A percentile compares a stretch with the other conserved stretches of the same genome.
phyloP scores from a whole-genome alignment of 37 sponge, comb jelly and placozoan genomes.

The Beroe ovata region DNA sequence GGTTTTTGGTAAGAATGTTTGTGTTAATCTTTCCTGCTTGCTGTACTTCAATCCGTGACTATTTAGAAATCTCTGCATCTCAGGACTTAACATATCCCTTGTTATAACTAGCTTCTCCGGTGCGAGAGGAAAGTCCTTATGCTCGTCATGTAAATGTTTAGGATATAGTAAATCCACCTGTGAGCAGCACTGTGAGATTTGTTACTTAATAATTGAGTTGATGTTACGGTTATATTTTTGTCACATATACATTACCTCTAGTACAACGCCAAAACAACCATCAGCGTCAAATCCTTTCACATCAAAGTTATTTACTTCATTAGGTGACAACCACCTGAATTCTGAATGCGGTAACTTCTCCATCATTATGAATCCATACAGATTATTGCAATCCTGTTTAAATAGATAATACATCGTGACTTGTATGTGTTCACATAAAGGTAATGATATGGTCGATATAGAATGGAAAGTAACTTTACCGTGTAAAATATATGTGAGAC shows the following conservation, averaged over 20 bases:
- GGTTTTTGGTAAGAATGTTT: slow-evolving; percentile 2
- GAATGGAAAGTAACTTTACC: too few relatives aligned
- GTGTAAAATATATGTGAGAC: slow-evolving; percentile 11
- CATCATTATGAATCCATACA: slow-evolving; percentile 9
- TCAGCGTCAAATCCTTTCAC: background rate
- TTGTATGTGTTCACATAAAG: too few relatives aligned
- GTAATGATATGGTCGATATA: too few relatives aligned
- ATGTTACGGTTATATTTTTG: too few relatives aligned
- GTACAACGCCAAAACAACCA: background rate
- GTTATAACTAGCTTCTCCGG: slow-evolving; percentile 7
- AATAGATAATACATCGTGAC: too few relatives aligned
- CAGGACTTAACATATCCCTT: background rate
- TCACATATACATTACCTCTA: too few relatives aligned
- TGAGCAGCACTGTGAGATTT: too few relatives aligned
- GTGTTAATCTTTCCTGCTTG: background rate
- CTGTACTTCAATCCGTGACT: background rate
- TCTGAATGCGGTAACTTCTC: background rate
- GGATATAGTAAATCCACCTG: slow-evolving; percentile 25
- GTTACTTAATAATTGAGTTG: too few relatives aligned
- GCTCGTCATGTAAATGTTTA: background rate
- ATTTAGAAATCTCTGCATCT: background rate
- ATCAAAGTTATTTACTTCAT: background rate
- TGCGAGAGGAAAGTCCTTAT: slow-evolving; percentile 27
- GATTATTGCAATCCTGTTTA: slow-evolving; percentile 51
- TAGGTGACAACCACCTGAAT: background rate